Percentiles rank a stretch among this genome's conserved stretches.
These are phyloP conservation scores for Acronicta psi DNA, from an alignment of 2,888 invertebrate genomes.

Conservation along the genomic window DNA sequence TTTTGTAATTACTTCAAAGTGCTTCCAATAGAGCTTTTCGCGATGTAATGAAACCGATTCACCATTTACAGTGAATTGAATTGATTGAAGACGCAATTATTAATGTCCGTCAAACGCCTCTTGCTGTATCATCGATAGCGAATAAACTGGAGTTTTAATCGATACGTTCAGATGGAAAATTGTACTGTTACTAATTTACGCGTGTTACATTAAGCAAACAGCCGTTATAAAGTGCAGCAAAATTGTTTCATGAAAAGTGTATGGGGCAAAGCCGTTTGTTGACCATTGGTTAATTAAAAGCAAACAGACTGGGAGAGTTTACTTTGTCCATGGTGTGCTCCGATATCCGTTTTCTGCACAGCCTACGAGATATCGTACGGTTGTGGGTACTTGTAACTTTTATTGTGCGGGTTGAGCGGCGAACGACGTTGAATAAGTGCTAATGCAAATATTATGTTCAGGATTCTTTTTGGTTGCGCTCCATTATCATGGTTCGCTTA, in stretches of 20 bases:
- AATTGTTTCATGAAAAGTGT: constrained; percentile 85
- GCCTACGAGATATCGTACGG: constrained; percentile 46
- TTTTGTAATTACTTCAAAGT: constrained; percentile 59
- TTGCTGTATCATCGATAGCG: constrained; percentile 56
- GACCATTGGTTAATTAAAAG: constrained; percentile 86
- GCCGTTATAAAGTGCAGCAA: constrained; percentile 74
- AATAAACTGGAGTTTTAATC: constrained; percentile 49
- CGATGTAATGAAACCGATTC: constrained; percentile 60
- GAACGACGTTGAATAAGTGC: constrained; percentile 59
- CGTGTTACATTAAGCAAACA: constrained; percentile 65
- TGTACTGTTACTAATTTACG: constrained; percentile 53
- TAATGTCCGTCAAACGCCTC: constrained; percentile 57
- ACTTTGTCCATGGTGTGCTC: constrained; percentile 72
- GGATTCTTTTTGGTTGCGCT: constrained; percentile 54
- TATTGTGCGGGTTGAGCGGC: constrained; percentile 41
- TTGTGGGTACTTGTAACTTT: constrained; percentile 41
- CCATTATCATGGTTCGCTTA: constrained; percentile 42
- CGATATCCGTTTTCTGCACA: constrained; percentile 62
- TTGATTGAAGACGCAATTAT: constrained; percentile 66
- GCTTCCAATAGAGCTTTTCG: constrained; percentile 57
- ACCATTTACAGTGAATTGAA: constrained; percentile 61
- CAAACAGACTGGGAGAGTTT: constrained; percentile 79
- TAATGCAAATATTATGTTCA: constrained; percentile 61
- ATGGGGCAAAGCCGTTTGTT: constrained; percentile 77
- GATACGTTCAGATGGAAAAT: constrained; percentile 49